Evolutionary conservation across 1,140 invertebrate genomes (phyloP).

Genomic region (Papilio polyxenes): DNA sequence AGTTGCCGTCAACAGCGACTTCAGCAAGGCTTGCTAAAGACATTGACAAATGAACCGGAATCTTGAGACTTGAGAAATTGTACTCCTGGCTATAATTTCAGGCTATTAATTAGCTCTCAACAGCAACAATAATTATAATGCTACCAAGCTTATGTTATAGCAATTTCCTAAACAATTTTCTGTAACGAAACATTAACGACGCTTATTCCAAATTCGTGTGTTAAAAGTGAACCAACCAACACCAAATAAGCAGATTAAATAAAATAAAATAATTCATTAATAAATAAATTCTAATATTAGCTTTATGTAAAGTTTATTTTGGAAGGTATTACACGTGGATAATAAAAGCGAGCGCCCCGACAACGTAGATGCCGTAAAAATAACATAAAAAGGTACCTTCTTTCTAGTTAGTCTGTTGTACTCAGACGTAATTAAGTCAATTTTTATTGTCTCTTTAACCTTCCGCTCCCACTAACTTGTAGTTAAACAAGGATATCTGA

Average conservation of each 20-base stretch:
- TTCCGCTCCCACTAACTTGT: not conserved
- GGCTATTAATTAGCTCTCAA: not conserved
- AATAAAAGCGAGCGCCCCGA: not conserved
- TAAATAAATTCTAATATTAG: too few relatives aligned
- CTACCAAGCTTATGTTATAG: not conserved
- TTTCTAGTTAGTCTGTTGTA: conserved; percentile 24
- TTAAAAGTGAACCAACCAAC: too few relatives aligned
- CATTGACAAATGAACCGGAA: not conserved
- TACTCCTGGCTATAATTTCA: not conserved
- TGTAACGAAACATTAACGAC: too few relatives aligned
- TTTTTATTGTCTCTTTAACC: not conserved
- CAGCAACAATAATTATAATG: not conserved
- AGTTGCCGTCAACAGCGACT: not conserved
- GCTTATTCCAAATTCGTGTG: too few relatives aligned
- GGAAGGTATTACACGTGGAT: not conserved
- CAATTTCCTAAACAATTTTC: too few relatives aligned
- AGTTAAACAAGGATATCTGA: not conserved
- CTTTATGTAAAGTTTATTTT: not conserved
- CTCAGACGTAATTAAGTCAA: not conserved
- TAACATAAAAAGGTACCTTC: conserved; percentile 1
- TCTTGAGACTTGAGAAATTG: not conserved
- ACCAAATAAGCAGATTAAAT: too few relatives aligned
- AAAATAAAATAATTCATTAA: too few relatives aligned
- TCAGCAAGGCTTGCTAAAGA: not conserved
- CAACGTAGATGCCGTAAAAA: not conserved